Conservation (phyloP, 2,888 invertebrate genomes). For the Meghimatium bilineatum region DNA sequence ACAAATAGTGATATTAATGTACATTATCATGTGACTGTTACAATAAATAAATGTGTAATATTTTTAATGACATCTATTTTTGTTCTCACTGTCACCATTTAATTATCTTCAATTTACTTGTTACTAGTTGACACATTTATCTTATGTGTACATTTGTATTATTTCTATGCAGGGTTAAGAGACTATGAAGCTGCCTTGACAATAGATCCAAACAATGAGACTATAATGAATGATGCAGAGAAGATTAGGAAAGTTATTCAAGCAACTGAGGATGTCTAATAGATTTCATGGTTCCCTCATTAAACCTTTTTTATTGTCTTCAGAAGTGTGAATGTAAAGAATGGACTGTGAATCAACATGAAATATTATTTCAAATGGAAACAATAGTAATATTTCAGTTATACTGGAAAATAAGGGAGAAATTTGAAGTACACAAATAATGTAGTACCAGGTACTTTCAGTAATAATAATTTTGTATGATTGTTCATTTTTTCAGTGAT, state of each 20-base stretch:
- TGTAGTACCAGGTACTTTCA: too few relatives aligned
- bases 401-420: too few relatives aligned
- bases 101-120: background rate
- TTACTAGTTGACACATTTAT: background rate
- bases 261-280: slow-evolving; percentile 43
- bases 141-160: background rate
- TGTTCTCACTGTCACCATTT: background rate
- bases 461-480: too few relatives aligned
- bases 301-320: background rate
- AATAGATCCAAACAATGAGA: slow-evolving; percentile 82
- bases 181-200: slow-evolving; percentile 87
- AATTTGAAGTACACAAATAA: too few relatives aligned
- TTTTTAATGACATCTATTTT: background rate
- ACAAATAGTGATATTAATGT: too few relatives aligned
- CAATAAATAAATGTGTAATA: background rate
- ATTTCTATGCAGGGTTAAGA: slow-evolving; percentile 78
- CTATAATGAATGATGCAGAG: slow-evolving; percentile 81
- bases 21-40: too few relatives aligned
- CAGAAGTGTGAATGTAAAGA: background rate
- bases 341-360: background rate
- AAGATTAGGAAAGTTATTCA: slow-evolving; percentile 74
- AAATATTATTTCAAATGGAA: background rate
- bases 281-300: background rate
- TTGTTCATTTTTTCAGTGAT: too few relatives aligned
- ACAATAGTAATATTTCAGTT: background rate